phyloP scores from a whole-genome alignment of 2,797 vertebrate species.

The Jordanella pulchra region DNA sequence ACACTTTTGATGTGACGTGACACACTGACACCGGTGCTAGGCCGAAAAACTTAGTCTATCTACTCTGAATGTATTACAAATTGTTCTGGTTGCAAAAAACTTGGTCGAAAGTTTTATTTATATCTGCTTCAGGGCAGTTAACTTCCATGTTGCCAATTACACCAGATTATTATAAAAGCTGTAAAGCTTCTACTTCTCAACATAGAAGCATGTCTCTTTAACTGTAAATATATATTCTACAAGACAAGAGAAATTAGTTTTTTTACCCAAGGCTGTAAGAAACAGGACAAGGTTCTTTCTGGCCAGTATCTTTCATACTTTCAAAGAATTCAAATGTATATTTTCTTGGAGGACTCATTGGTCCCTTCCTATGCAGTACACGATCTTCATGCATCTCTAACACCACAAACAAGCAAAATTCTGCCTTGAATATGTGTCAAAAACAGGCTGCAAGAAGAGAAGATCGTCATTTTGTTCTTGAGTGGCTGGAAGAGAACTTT shows the following conservation, averaged over 20 bases:
- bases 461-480: neutral
- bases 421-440: neutral
- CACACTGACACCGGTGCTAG: constrained; percentile 17
- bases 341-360: too few relatives aligned
- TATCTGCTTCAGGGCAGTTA: neutral
- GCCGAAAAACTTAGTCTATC: neutral
- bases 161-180: neutral
- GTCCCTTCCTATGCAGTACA: too few relatives aligned
- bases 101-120: neutral
- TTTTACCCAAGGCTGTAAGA: too few relatives aligned
- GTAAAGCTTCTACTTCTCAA: neutral
- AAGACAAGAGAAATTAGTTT: neutral
- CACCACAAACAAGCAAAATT: neutral
- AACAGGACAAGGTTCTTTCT: too few relatives aligned
- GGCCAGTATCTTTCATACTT: too few relatives aligned
- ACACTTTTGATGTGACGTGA: constrained; percentile 12
- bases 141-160: neutral
- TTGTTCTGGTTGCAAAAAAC: neutral
- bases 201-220: neutral
- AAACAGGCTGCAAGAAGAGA: neutral
- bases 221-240: neutral
- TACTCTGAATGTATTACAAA: neutral
- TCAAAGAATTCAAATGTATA: too few relatives aligned
- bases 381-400: neutral
- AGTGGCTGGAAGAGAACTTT: too few relatives aligned